These are phyloP conservation scores for Zonitis immaculata DNA, from an alignment of 2,888 invertebrate genomes.

Conservation along the genomic window DNA sequence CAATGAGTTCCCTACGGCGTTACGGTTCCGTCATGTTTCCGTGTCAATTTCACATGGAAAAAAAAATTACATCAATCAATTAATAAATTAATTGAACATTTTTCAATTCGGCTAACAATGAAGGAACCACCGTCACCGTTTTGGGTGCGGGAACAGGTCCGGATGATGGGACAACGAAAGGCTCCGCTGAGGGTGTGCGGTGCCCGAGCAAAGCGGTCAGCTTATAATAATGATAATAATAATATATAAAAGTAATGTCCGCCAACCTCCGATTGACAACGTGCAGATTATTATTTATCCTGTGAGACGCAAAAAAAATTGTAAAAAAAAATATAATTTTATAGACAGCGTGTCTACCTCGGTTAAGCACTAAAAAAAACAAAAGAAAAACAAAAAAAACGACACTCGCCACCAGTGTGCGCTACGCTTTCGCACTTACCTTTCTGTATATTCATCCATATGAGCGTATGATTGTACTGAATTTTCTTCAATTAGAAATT, in stretches of 20 bases:
- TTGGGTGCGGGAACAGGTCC: slow-evolving; percentile 18
- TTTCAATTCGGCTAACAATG: no score
- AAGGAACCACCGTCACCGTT: slow-evolving; percentile 13
- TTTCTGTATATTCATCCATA: slow-evolving; percentile 96
- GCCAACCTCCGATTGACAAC: slow-evolving; percentile 39
- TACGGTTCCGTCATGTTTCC: slow-evolving; percentile 35
- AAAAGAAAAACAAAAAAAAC: no score
- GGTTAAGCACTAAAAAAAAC: slow-evolving; percentile 22
- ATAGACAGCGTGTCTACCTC: slow-evolving; percentile 34
- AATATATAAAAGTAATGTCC: no score
- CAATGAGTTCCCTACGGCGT: slow-evolving; percentile 57
- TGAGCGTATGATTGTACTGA: slow-evolving; percentile 98
- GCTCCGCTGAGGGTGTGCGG: slow-evolving; percentile 47
- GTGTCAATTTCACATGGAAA: background rate
- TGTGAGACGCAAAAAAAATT: slow-evolving; percentile 33
- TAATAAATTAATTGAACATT: no score
- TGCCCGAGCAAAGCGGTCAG: slow-evolving; percentile 44
- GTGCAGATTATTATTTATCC: slow-evolving; percentile 37
- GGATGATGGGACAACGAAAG: slow-evolving; percentile 20
- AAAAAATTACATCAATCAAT: no score
- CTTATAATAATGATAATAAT: no score
- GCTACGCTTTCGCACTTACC: slow-evolving; percentile 63
- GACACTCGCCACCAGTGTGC: slow-evolving; percentile 3
- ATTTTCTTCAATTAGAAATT: slow-evolving; percentile 97
- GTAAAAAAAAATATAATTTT: slow-evolving; percentile 22